Conservation (phyloP, 2,113 vertebrate species). For the Forbesichthys agassizii region DNA sequence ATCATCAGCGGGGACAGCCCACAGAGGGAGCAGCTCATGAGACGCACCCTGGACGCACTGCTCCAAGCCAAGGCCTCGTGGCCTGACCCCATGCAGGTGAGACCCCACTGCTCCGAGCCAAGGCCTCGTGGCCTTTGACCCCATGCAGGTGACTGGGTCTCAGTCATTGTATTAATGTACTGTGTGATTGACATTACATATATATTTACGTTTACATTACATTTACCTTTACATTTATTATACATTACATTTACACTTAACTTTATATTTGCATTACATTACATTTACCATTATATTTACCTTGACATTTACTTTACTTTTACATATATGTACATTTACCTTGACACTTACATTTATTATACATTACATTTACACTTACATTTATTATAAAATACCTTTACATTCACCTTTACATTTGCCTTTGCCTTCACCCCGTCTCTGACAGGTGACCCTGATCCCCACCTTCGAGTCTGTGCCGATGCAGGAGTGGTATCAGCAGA, state of each 20-base stretch:
- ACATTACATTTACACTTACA: neutral
- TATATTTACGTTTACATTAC: constrained; percentile 3
- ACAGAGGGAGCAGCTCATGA: constrained; percentile 82
- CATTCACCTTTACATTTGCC: too few relatives aligned
- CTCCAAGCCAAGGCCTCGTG: constrained; percentile 82
- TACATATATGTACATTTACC: too few relatives aligned
- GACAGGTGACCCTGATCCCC: constrained; percentile 89
- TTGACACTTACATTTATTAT: neutral
- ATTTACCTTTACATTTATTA: too few relatives aligned
- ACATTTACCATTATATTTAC: too few relatives aligned
- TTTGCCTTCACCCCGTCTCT: neutral
- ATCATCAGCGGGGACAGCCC: constrained; percentile 89
- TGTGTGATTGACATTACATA: too few relatives aligned
- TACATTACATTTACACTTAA: too few relatives aligned
- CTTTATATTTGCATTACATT: constrained; percentile 1
- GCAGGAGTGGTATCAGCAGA: constrained; percentile 92
- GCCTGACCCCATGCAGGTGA: constrained; percentile 82
- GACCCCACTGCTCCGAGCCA: constrained; percentile 75
- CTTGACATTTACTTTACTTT: too few relatives aligned
- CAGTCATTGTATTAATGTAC: too few relatives aligned
- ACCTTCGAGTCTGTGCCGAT: constrained; percentile 88
- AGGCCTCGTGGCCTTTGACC: constrained; percentile 75
- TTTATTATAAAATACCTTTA: too few relatives aligned
- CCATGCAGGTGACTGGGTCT: too few relatives aligned
- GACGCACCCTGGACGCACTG: constrained; percentile 83